phyloP scores from a whole-genome alignment of 1,140 invertebrate genomes.

The Listronotus oregonensis region DNA sequence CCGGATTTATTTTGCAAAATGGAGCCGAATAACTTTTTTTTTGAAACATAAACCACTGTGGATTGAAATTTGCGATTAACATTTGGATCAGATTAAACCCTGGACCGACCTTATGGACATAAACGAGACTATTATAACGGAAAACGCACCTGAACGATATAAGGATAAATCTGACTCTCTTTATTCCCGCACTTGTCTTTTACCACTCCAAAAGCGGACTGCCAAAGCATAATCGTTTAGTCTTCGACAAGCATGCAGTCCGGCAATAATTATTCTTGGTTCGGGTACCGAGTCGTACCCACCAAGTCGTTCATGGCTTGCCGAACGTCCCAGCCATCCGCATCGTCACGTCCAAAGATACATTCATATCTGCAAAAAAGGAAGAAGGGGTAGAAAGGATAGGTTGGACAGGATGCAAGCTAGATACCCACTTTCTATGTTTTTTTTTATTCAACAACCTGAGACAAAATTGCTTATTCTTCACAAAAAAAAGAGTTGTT shows the following conservation, averaged over 20 bases:
- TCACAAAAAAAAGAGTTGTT: no score
- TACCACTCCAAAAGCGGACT: conserved; percentile 69
- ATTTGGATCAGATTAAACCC: no score
- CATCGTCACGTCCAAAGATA: conserved; percentile 64
- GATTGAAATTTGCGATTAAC: no score
- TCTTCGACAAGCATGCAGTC: conserved; percentile 68
- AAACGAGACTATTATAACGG: no score
- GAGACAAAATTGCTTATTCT: no score
- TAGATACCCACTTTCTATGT: no score
- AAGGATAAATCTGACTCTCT: conserved; percentile 63
- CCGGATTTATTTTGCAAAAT: no score
- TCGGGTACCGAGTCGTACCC: conserved; percentile 73
- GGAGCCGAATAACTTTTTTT: no score
- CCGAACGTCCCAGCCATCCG: conserved; percentile 74
- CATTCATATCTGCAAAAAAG: conserved; percentile 47
- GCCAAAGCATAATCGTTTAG: conserved; percentile 74
- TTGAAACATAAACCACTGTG: no score
- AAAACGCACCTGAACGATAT: conserved; percentile 60
- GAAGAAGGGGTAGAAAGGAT: not conserved
- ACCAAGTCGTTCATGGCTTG: conserved; percentile 63
- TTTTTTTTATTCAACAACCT: no score
- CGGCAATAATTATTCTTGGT: conserved; percentile 70
- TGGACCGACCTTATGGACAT: no score
- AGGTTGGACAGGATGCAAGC: not conserved
- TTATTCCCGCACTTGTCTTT: conserved; percentile 67